phyloP scores from a whole-genome alignment of 2,113 vertebrate species.

The Fregetta grallaria region DNA sequence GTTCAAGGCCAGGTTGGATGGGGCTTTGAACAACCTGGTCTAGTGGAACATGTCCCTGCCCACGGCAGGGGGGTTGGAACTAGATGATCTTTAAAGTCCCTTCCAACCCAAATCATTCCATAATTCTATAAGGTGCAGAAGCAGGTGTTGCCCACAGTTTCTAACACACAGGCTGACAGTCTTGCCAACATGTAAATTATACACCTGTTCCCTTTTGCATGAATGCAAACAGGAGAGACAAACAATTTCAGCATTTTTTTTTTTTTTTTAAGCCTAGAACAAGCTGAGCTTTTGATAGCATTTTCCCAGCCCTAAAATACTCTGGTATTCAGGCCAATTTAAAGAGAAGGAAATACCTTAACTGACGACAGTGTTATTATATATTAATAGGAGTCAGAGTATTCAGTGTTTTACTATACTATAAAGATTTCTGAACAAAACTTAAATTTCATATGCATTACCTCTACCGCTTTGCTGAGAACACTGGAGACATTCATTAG shows the following conservation, averaged over 20 bases:
- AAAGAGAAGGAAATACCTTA: not conserved
- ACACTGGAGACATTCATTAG: constrained; percentile 29
- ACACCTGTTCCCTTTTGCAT: not conserved
- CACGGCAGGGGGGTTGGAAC: too few species aligned
- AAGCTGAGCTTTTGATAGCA: not conserved
- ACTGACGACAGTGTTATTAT: not conserved
- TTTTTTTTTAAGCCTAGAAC: not conserved
- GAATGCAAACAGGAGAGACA: not conserved
- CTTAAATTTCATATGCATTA: not conserved
- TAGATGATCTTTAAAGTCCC: too few species aligned
- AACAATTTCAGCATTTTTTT: not conserved
- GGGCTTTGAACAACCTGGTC: too few species aligned
- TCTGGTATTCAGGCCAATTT: not conserved
- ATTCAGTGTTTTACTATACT: not conserved
- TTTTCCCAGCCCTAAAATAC: not conserved
- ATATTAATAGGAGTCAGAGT: not conserved
- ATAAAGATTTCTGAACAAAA: not conserved
- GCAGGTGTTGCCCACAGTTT: not conserved
- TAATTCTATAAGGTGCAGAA: not conserved
- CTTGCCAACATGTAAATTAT: not conserved
- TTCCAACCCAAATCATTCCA: too few species aligned
- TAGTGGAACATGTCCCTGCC: too few species aligned
- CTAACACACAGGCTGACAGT: not conserved
- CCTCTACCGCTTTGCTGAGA: not conserved
- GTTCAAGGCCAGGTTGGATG: not conserved